Base-by-base conservation (phyloP, 1,140 invertebrate genomes). In the Colletes gigas region DNA sequence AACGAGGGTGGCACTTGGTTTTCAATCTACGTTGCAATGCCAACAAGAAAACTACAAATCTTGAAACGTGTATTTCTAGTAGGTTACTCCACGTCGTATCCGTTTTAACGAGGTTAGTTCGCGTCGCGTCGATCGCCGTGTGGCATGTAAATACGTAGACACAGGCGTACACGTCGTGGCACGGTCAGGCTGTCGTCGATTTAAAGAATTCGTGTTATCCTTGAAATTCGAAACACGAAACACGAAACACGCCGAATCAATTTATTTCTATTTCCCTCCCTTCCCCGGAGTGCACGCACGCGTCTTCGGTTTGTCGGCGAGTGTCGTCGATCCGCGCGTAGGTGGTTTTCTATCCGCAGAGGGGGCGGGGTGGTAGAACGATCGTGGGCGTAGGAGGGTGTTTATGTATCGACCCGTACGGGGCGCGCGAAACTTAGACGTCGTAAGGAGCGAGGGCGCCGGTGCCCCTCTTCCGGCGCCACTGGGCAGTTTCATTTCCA, bases 381-480 rank as follows among this genome's bases (percentile, higher is more conserved):
- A 41, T 47, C 44, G 63, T 39, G 74, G 54, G 71, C 81, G 79
- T 68, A 66, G 77, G 70, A 78, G 83, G 84, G 78, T 74, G 15
- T 81, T 77, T 73, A 73, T 57, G 66, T 87, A 87, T 87, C 82
- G 85, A 87, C 84, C 73, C 41, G 77, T 8, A 9, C 44, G 19
- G 30, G 39, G 57, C 30, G 19, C 62, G 47, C 60, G 67, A 68
- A 83, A 77, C 39, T 85, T 72, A 19, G 60, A 57, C 14, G 50
- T 21, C 66, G 70, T 77, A 70, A 78, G 57, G 30, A 44, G 9
- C 59, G 66, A 68, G 66, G 55, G 66, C 69, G 75, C 65, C 73
- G 75, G 30, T 47, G 73, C 69, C 65, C 84, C 73, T 81, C 66
- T 83, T 83, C 76, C 85, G 85, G 82, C 84, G 85, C 85, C 85